Percentiles rank a stretch among this genome's conserved stretches.
phyloP scores from a whole-genome alignment of 2,113 vertebrate species.

The Brienomyrus brachyistius region DNA sequence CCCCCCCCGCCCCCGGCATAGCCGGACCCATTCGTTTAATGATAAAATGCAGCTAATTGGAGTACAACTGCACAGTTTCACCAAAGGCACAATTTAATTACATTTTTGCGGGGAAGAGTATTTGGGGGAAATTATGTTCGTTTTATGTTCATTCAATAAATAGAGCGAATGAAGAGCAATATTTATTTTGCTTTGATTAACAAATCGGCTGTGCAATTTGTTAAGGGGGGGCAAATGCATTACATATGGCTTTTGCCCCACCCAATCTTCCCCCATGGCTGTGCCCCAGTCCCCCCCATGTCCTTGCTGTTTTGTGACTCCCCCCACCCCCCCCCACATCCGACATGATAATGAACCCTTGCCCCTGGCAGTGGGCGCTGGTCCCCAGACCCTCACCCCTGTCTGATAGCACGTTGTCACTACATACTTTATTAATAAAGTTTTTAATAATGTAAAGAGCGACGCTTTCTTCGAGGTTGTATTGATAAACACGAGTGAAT shows the following conservation, averaged over 20 bases:
- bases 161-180: conserved; percentile 72
- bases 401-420: conserved; percentile 47
- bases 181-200: conserved; percentile 75
- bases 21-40: conserved; percentile 51
- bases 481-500: conserved; percentile 77
- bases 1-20: conserved; percentile 35
- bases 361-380: conserved; percentile 30
- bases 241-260: conserved; percentile 47
- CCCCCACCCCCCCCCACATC: conserved; percentile 2
- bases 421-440: conserved; percentile 65
- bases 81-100: conserved; percentile 77
- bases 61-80: conserved; percentile 69
- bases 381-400: conserved; percentile 27
- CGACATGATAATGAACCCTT: conserved; percentile 34
- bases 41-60: conserved; percentile 73
- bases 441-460: conserved; percentile 68
- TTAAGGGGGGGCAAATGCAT: conserved; percentile 39
- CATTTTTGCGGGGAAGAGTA: conserved; percentile 70
- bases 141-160: conserved; percentile 66
- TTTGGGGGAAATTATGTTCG: conserved; percentile 63
- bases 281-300: background rate
- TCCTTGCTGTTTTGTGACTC: background rate
- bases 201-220: conserved; percentile 62
- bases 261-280: background rate
- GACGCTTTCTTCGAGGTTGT: conserved; percentile 69